Evolutionary conservation across 2,797 vertebrate genomes (phyloP).

Genomic region (Champsocephalus gunnari): DNA sequence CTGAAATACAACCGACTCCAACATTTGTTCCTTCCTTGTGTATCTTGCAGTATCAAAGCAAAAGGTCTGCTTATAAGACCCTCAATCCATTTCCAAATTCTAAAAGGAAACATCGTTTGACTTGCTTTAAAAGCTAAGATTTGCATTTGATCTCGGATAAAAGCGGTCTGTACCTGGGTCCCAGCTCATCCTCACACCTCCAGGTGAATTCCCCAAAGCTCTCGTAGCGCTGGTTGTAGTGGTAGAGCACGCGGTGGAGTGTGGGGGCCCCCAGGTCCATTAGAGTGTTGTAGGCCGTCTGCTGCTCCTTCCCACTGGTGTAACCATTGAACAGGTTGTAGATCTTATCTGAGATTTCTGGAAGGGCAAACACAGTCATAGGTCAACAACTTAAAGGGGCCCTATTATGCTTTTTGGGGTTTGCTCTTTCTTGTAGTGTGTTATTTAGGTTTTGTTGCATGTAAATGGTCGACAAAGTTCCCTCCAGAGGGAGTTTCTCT

Average conservation of each 20-base stretch:
- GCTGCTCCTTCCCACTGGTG: slow-evolving; percentile 98
- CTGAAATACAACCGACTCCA: slow-evolving; percentile 6
- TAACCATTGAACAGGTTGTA: slow-evolving; percentile 99
- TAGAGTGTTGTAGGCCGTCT: slow-evolving; percentile 97
- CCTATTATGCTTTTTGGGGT: too few species aligned
- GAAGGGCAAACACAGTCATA: slow-evolving; percentile 8
- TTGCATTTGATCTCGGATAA: neutral
- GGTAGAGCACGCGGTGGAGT: slow-evolving; percentile 95
- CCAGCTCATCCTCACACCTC: slow-evolving; percentile 97
- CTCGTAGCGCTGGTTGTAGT: slow-evolving; percentile 98
- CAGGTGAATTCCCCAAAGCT: slow-evolving; percentile 99
- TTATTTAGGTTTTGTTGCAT: too few species aligned
- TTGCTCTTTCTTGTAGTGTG: too few species aligned
- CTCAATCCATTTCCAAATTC: neutral
- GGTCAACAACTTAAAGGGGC: neutral
- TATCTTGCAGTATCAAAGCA: neutral
- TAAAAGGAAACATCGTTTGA: neutral
- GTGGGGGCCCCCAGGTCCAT: slow-evolving; percentile 96
- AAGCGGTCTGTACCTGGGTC: slow-evolving; percentile 88
- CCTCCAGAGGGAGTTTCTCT: too few species aligned
- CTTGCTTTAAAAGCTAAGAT: neutral
- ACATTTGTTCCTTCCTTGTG: neutral
- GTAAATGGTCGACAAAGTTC: too few species aligned
- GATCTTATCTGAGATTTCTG: slow-evolving; percentile 98
- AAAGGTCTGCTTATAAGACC: neutral